Evolutionary conservation across 2,888 invertebrate species (phyloP).

Genomic region (Drosophila prolongata): DNA sequence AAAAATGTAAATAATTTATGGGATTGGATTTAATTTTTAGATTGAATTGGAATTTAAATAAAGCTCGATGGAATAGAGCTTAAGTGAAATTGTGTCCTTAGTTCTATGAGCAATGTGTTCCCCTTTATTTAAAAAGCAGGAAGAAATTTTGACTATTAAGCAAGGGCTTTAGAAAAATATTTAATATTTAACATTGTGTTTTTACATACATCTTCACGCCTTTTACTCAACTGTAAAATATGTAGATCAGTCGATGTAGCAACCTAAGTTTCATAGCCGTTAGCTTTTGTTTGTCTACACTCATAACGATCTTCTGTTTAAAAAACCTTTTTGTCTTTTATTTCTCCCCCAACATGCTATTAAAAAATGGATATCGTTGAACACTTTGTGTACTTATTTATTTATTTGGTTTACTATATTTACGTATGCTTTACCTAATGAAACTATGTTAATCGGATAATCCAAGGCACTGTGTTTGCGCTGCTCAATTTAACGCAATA

Average conservation of each 20-base stretch:
- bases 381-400: not conserved
- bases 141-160: no score
- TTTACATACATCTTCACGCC: not conserved
- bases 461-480: conserved; percentile 27
- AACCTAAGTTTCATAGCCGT: not conserved
- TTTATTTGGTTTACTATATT: conserved; percentile 6
- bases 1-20: no score
- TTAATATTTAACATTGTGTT: no score
- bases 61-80: no score
- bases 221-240: not conserved
- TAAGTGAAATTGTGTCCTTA: no score
- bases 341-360: not conserved
- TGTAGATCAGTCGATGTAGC: not conserved
- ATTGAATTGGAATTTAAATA: no score
- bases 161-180: no score
- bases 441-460: conserved; percentile 17
- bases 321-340: no score
- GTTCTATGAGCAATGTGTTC: no score
- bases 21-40: no score
- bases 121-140: no score
- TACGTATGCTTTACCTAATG: not conserved
- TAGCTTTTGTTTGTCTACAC: not conserved
- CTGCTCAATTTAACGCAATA: conserved; percentile 10
- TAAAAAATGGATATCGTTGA: not conserved
- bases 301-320: not conserved